Base-by-base conservation (phyloP, 2,888 invertebrate genomes). In the Baccha elongata region DNA sequence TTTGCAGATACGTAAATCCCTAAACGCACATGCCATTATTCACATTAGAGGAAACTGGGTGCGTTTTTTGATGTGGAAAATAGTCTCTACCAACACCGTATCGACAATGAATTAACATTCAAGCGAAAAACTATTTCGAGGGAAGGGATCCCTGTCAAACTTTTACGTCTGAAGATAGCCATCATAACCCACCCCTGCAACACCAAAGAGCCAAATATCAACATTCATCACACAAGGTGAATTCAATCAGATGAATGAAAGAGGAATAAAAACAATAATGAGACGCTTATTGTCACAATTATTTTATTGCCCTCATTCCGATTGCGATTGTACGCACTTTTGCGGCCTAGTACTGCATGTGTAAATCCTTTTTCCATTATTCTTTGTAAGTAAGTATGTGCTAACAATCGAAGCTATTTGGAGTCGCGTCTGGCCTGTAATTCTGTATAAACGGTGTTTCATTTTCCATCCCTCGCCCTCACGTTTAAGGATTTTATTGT, bases 221-320 rank as follows among this genome's bases (percentile, higher is more conserved):
- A 76, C 58, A 58, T 58, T 58, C 58, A 58, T 58, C 67, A 53
- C 62, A 58, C 26, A 78, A 78, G 78, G 83, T 73, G 67, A 67
- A 68, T 53, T 42, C 68, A 78, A 73, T 81, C 71, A 62, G 13
- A 62, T 72, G 67, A 76, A 81, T 35, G 52, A 53, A 29, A 17
- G 37, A 78, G 53, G 21, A 78, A 78, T 48, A 68, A 78, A 83
- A 73, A 83, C 76, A 89, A 89, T 90, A 90, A 90, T 90, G 89
- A 89, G 89, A 88, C 87, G 89, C 90, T 90, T 90, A 90, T 90
- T 90, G 90, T 90, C 88, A 87, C 90, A 90, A 90, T 90, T 90
- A 90, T 90, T 90, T 90, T 89, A 85, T 86, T 86, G 86, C 86
- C 84, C 85, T 84, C 64, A 85, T 78, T 84, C 68, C 46, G 75